Evolutionary conservation across 2,888 invertebrate genomes (phyloP).

Genomic region (Aphrophora alni): DNA sequence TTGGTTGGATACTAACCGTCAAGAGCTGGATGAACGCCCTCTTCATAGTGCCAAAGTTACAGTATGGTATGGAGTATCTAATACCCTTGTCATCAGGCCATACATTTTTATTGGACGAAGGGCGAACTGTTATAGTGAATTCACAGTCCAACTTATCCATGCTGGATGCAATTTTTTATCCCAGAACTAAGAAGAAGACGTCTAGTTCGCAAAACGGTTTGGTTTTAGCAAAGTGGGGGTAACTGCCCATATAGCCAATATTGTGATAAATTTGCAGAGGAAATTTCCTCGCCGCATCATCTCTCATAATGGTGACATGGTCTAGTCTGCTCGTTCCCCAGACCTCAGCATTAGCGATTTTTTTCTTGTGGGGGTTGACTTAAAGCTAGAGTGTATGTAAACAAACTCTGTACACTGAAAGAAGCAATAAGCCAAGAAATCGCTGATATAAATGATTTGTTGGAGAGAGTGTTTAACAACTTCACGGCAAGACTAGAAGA

Average conservation of each 20-base stretch:
- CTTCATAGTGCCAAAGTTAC: constrained; percentile 37
- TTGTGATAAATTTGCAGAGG: background rate
- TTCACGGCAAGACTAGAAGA: background rate
- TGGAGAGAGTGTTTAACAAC: background rate
- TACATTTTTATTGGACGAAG: constrained; percentile 41
- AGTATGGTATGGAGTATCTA: constrained; percentile 38
- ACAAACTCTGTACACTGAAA: constrained; percentile 4
- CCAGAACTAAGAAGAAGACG: background rate
- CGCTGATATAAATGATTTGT: background rate
- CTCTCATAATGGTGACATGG: background rate
- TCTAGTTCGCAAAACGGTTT: background rate
- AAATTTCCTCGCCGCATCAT: background rate
- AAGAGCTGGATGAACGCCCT: constrained; percentile 9
- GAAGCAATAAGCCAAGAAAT: background rate
- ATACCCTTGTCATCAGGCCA: constrained; percentile 36
- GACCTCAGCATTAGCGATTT: background rate
- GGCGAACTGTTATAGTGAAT: constrained; percentile 18
- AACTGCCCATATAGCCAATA: background rate
- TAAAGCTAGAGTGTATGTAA: background rate
- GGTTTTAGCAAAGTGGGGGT: background rate
- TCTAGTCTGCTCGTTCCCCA: background rate
- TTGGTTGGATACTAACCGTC: background rate
- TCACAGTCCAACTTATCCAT: constrained; percentile 30
- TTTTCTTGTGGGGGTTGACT: background rate
- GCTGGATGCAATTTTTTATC: constrained; percentile 28